Conservation (phyloP, 2,113 vertebrate genomes). For the Ascaphus truei region DNA sequence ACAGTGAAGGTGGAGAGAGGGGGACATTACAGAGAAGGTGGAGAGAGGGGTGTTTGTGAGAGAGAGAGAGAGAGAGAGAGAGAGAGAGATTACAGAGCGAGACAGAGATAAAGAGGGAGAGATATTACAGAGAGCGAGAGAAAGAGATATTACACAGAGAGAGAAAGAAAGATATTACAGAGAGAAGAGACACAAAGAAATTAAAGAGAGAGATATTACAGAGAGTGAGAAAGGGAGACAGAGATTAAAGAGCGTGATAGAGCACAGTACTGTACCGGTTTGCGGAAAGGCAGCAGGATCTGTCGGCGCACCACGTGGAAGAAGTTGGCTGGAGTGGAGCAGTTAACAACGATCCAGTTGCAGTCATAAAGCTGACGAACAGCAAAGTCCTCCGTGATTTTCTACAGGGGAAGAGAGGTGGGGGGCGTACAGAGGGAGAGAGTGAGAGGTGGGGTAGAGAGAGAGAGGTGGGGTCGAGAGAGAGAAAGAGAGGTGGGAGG, state of each 20-base stretch:
- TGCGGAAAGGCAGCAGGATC: conserved; percentile 89
- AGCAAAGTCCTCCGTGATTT: conserved; percentile 71
- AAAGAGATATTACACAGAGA: too few relatives aligned
- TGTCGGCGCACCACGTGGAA: conserved; percentile 89
- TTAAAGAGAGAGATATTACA: too few relatives aligned
- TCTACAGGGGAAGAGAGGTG: conserved; percentile 46
- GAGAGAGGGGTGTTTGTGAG: too few relatives aligned
- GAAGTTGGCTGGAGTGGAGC: conserved; percentile 86
- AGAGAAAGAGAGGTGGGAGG: too few relatives aligned
- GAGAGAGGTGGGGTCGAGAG: too few relatives aligned
- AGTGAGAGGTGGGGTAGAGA: too few relatives aligned
- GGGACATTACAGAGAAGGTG: neutral
- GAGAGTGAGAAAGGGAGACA: too few relatives aligned
- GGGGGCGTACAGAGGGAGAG: neutral
- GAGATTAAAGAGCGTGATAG: too few relatives aligned
- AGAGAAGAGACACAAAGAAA: too few relatives aligned
- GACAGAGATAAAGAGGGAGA: neutral
- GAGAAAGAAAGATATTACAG: too few relatives aligned
- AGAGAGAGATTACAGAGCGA: too few relatives aligned
- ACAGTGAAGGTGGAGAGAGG: neutral
- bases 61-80: neutral
- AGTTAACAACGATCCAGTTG: conserved; percentile 94
- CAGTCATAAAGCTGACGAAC: conserved; percentile 84
- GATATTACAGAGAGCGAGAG: neutral
- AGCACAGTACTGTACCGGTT: conserved; percentile 67